Base-by-base conservation (phyloP, 2,797 vertebrate genomes). In the Semaprochilodus insignis region DNA sequence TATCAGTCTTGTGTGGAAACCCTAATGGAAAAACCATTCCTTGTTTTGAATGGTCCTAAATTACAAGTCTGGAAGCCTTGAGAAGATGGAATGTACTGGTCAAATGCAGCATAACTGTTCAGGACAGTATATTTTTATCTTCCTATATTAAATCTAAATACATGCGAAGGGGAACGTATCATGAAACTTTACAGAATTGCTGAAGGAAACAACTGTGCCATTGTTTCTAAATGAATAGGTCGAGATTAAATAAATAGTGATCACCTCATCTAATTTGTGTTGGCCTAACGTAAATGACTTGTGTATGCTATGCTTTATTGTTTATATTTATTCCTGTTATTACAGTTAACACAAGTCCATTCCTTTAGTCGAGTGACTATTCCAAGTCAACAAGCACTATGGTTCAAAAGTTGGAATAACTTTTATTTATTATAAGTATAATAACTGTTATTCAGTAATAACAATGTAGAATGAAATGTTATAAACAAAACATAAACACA, bases 21-120 rank as follows among this genome's bases (percentile, higher is more conserved):
- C 36, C 60, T 74, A 72, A 75, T 80, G 76, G 82, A 85, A 80
- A 85, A 79, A 79, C 67, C 76, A 80, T 60, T 36, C 15, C 7
- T 70, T 81, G 72, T 65, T 34, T 82, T 36, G 6, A 72, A 73
- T 73, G 14, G 59, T 78, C 65, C 70, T 67, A 71, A 74, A 67
- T 78, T 63, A 74, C 52, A 77, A 69, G 81, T 81, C 77, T 75
- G 48, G 51, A 69, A 77, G 71, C 15, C 19, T 57, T 77, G 19
- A 25, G 25, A 55, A 81, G 74, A 77, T 74, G 44, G 17, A 59
- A 63, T 77, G 60, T 72, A 19, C 59, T 79, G 66, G 59, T 51
- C 54, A 71, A 44, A 70, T 77, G 60, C 55, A 51, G 60, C 60
- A 52, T 52, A 54, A 48, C 51, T 78, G 60, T 62, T 66, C 4